Evolutionary conservation across 2,113 vertebrate genomes (phyloP).

Genomic region (Chamaea fasciata): DNA sequence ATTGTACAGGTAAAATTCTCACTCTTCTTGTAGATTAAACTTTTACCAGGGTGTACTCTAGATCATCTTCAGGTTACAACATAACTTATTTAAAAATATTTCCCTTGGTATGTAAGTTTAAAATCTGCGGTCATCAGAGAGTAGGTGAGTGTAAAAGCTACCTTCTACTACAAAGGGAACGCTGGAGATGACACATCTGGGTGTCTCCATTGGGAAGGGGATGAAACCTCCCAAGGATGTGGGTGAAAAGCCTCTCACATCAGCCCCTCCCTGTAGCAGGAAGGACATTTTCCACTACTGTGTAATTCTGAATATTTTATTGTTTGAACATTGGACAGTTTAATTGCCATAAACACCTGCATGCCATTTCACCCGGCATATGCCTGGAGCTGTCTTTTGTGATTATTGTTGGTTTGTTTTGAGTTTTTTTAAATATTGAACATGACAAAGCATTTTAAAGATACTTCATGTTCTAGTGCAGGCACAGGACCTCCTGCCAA

Average conservation of each 20-base stretch:
- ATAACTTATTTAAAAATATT: not conserved
- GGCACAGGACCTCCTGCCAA: not conserved
- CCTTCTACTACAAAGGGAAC: not conserved
- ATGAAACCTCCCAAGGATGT: not conserved
- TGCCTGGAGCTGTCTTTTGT: not conserved
- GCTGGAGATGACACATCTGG: not conserved
- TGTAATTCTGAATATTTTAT: constrained; percentile 37
- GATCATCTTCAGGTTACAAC: not conserved
- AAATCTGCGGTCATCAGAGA: not conserved
- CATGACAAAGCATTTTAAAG: not conserved
- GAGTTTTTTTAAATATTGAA: not conserved
- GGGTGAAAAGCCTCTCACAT: not conserved
- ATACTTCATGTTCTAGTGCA: not conserved
- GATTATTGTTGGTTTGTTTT: not conserved
- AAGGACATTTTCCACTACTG: not conserved
- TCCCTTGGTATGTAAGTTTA: not conserved
- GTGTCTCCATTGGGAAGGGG: not conserved
- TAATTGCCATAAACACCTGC: not conserved
- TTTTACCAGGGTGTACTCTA: not conserved
- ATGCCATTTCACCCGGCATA: not conserved
- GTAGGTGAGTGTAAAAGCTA: not conserved
- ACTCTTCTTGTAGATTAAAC: not conserved
- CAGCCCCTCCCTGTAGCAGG: not conserved
- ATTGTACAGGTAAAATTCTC: not conserved
- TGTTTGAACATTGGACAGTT: constrained; percentile 30